Evolutionary conservation across 2,797 vertebrate species (phyloP).

Genomic region (Paramormyrops hopkinsi): DNA sequence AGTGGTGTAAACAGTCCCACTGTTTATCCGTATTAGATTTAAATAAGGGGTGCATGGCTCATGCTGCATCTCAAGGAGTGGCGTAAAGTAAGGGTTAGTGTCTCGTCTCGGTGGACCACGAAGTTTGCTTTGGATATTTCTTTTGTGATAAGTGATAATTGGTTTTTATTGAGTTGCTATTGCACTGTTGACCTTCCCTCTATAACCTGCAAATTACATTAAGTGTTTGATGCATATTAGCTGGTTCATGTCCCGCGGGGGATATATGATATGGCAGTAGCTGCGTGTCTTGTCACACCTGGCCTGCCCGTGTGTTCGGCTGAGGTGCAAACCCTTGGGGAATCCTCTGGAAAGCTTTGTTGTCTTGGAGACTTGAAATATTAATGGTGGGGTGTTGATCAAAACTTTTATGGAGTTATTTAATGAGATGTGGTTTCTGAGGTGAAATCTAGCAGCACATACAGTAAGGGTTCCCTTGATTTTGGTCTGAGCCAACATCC

Average conservation of each 20-base stretch:
- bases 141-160: constrained; percentile 4
- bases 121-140: background rate
- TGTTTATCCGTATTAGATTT: constrained; percentile 18
- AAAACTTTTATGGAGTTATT: background rate
- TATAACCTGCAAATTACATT: constrained; percentile 4
- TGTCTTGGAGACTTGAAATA: background rate
- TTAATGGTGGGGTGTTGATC: background rate
- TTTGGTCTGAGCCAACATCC: background rate
- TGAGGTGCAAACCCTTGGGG: background rate
- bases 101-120: background rate
- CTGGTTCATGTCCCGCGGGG: background rate
- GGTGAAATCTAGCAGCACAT: background rate
- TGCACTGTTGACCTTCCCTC: background rate
- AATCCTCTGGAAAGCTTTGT: background rate
- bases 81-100: background rate
- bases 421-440: background rate
- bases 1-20: background rate
- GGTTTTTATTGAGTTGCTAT: background rate
- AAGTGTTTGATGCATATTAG: background rate
- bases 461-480: background rate
- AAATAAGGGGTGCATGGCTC: constrained; percentile 21
- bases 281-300: background rate
- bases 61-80: background rate
- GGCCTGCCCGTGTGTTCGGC: background rate
- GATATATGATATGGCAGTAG: background rate